A percentile compares a stretch with the other conserved stretches of the same genome.
phyloP scores from a whole-genome alignment of 2,888 invertebrate genomes.

The Drosophila birchii region DNA sequence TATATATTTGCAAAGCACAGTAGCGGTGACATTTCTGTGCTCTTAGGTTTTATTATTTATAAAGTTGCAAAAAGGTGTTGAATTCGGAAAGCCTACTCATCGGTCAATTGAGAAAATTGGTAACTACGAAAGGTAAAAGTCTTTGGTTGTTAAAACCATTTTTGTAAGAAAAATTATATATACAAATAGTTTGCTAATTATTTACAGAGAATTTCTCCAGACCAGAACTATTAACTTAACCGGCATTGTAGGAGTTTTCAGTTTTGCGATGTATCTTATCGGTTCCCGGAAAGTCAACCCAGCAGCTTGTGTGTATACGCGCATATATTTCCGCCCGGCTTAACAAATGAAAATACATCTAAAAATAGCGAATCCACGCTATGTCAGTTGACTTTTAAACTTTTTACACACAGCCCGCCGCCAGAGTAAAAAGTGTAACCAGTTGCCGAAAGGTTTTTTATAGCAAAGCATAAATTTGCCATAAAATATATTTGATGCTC shows the following conservation, averaged over 20 bases:
- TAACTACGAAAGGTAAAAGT: not conserved
- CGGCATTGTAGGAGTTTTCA: not conserved
- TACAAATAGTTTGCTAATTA: not conserved
- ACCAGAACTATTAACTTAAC: not conserved
- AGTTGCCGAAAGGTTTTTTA: not conserved
- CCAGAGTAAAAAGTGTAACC: conserved; percentile 17
- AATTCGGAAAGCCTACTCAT: not conserved
- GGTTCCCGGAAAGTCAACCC: conserved; percentile 7
- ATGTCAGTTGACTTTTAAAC: not conserved
- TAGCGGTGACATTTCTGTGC: not conserved
- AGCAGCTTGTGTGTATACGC: conserved; percentile 4
- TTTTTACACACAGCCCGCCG: conserved; percentile 13
- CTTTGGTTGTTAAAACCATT: not conserved
- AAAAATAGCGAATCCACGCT: conserved; percentile 18
- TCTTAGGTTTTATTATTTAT: not conserved
- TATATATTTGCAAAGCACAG: conserved; percentile 15
- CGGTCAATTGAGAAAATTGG: too few relatives aligned
- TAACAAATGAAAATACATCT: not conserved
- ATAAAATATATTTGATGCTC: conserved; percentile 3
- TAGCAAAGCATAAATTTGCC: not conserved
- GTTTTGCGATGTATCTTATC: conserved; percentile 16
- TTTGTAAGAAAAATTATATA: not conserved
- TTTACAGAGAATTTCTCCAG: not conserved
- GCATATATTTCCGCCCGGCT: conserved; percentile 5
- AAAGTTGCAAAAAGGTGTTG: not conserved